A percentile compares a stretch with the other conserved stretches of the same genome.
These are phyloP conservation scores for Myotis daubentonii DNA, from an alignment of 2,797 vertebrate genomes.

Conservation along the genomic window DNA sequence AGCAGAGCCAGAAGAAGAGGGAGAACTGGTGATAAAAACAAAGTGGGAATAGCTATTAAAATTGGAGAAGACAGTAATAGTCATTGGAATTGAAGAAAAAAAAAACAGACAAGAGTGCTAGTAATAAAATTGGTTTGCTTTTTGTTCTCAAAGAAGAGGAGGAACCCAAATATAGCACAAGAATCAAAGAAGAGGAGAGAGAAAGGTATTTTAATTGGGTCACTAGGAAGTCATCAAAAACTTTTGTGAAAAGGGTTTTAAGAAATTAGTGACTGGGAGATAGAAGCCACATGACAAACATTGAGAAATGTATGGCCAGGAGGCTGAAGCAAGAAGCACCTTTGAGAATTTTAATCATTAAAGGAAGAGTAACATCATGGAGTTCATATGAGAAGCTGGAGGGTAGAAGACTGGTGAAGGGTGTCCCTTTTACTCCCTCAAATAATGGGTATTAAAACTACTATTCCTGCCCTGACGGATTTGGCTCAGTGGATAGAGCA, in stretches of 20 bases:
- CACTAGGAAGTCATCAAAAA: background rate
- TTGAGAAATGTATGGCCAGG: background rate
- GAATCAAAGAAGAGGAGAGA: background rate
- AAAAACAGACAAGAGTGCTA: background rate
- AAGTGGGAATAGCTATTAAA: background rate
- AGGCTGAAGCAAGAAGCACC: background rate
- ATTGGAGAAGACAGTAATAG: background rate
- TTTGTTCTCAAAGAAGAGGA: slow-evolving; percentile 7
- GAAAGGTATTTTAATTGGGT: background rate
- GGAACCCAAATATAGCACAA: background rate
- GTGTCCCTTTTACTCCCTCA: background rate
- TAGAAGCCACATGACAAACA: background rate
- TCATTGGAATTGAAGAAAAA: background rate
- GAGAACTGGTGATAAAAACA: background rate
- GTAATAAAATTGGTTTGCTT: background rate
- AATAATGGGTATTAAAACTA: background rate
- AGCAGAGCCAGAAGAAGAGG: background rate
- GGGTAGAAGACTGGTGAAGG: background rate
- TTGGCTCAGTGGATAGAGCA: too few species aligned
- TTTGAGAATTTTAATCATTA: background rate
- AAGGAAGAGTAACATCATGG: background rate
- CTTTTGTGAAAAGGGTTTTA: slow-evolving; percentile 11
- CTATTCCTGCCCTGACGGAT: background rate
- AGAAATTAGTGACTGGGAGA: background rate
- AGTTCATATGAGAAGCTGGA: background rate